A percentile compares a stretch with the other conserved stretches of the same genome.
These are phyloP conservation scores for Phaedon cochleariae DNA, from an alignment of 2,888 invertebrate genomes.

Conservation along the genomic window DNA sequence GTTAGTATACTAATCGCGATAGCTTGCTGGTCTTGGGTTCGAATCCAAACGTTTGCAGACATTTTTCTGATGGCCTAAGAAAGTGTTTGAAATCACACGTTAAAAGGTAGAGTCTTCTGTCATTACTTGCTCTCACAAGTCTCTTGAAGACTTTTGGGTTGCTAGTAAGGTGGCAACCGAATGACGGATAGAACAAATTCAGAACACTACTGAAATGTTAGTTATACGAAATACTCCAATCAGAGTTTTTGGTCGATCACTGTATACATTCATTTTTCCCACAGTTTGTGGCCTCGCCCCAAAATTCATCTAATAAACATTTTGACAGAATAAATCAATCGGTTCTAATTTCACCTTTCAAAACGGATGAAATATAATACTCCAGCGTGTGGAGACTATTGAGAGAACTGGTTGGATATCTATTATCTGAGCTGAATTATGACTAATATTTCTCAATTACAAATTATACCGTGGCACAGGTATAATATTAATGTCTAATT, in stretches of 20 bases:
- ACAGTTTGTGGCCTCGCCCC: not conserved
- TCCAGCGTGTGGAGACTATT: not conserved
- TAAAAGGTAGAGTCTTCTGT: no score
- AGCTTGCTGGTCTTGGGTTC: no score
- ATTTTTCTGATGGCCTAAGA: no score
- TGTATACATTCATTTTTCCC: not conserved
- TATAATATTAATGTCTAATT: not conserved
- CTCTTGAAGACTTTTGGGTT: no score
- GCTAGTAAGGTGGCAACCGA: no score
- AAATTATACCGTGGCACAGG: conserved; percentile 1
- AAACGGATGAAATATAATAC: not conserved
- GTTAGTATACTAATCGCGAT: no score
- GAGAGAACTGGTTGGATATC: conserved; percentile 9
- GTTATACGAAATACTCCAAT: no score
- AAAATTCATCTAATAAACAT: not conserved
- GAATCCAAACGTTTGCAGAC: no score
- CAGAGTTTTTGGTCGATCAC: not conserved
- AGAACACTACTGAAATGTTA: no score
- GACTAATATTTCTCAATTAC: conserved; percentile 13
- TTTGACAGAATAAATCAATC: not conserved
- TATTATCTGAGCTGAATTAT: conserved; percentile 7
- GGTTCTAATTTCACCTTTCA: not conserved
- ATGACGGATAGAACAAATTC: no score
- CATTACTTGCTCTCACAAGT: no score
- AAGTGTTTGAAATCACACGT: no score